phyloP scores from a whole-genome alignment of 92 coral and sea anemone genomes.

The Meandrina meandrites region DNA sequence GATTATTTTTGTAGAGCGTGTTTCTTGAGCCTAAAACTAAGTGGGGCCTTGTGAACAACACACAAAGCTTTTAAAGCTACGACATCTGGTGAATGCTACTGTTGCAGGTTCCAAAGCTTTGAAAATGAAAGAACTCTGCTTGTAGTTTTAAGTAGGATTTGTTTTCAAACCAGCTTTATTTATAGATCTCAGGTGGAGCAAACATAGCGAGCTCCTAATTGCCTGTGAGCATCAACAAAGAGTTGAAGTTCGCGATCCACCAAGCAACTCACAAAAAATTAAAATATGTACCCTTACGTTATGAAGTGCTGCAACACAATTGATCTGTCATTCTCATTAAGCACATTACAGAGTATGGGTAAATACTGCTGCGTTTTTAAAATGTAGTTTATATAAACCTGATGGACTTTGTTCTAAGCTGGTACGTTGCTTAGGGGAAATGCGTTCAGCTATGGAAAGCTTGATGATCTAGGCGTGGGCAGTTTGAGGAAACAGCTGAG shows the following conservation, averaged over 20 bases:
- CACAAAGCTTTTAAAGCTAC: slow-evolving; percentile 20
- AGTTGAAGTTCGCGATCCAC: not conserved
- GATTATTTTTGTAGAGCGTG: not conserved
- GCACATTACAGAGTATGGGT: not conserved
- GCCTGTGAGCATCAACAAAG: not conserved
- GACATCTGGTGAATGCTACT: slow-evolving; percentile 10
- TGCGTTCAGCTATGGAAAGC: not conserved
- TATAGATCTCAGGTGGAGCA: slow-evolving; percentile 31
- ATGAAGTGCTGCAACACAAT: slow-evolving; percentile 9
- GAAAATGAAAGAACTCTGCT: not conserved
- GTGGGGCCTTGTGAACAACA: not conserved
- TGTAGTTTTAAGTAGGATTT: not conserved
- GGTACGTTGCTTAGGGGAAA: slow-evolving; percentile 31
- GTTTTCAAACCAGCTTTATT: slow-evolving; percentile 39
- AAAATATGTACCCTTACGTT: too few relatives aligned
- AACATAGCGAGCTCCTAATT: slow-evolving; percentile 10
- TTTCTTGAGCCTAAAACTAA: not conserved
- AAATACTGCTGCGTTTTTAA: not conserved
- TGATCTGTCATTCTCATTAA: not conserved
- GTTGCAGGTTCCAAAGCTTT: not conserved
- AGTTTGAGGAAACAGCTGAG: not conserved
- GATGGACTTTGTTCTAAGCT: not conserved
- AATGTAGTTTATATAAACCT: not conserved
- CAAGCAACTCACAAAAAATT: not conserved
- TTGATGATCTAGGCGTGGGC: slow-evolving; percentile 1